Evolutionary conservation across 2,113 vertebrate genomes (phyloP), one percentile per base, ranked within the genome.

Genomic region (Oreochromis aureus): DNA sequence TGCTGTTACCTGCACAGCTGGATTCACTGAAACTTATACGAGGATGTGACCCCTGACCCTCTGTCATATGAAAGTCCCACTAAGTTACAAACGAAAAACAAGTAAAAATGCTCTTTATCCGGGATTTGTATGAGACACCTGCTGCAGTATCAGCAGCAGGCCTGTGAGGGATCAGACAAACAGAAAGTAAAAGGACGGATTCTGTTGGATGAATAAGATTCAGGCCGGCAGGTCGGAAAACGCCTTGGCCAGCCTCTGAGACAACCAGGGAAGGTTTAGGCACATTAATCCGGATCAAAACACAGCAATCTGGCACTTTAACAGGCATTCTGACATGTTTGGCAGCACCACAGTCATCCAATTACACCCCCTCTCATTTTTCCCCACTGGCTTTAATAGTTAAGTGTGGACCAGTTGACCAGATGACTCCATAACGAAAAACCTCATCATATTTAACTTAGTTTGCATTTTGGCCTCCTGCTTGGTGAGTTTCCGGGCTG

Each of bases 231-330:
- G 83, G 61, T 66, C 27, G 76, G 24, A 69, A 61, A 58, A 80
- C 7, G 5, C 19, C 36, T 44, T 79, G 51, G 15, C 86, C 88
- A 86, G 58, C 27, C 84, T 87, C 55, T 84, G 81, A 89, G 88
- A 85, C 90, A 91, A 92, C 82, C 87, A 89, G 83, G 76, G 80
- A 89, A 94, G 88, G 87, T 91, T 66, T 71, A 91, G 59, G 73
- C 82, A 85, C 80, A 80, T 85, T 66, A 92, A 90, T 78, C 3
- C 2, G 41, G 85, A 95, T 92, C 81, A 92, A 93, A 94, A 91
- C 53, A 0, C 10, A 27, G 61, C 82, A 91, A 89, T 88, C 92
- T 94, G 89, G 88, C 87, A 11, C 41, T 56, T 44, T 73, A 91
- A 88, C 82, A 51, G 61, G 55, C 54, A 18, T 90, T 91, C 63